Conservation (phyloP, 1,140 invertebrate species). For the Cydia amplana region DNA sequence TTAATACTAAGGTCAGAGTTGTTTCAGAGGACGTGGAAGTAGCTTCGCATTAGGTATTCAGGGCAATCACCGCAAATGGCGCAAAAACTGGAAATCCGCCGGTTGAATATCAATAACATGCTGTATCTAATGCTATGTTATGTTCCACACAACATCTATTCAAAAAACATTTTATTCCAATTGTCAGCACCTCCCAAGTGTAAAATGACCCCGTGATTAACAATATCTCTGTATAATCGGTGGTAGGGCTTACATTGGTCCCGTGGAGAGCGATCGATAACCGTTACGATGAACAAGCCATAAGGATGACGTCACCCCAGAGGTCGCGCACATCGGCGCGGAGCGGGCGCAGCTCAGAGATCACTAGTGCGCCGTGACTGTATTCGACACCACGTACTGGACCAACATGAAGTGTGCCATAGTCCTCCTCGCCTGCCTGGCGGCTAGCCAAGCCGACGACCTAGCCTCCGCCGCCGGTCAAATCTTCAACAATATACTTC, state of each 20-base stretch:
- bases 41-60: conserved; percentile 53
- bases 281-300: conserved; percentile 6
- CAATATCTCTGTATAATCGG: background rate
- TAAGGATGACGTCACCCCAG: conserved; percentile 66
- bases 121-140: conserved; percentile 48
- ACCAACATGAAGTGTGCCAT: conserved; percentile 60
- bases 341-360: conserved; percentile 48
- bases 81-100: conserved; percentile 66
- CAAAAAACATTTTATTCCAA: conserved; percentile 28
- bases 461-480: conserved; percentile 68
- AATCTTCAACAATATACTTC: conserved; percentile 71
- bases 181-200: background rate
- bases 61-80: conserved; percentile 45
- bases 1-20: conserved; percentile 48
- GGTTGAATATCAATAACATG: conserved; percentile 64
- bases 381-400: conserved; percentile 55
- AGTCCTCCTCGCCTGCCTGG: conserved; percentile 51
- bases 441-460: conserved; percentile 58
- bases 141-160: conserved; percentile 40
- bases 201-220: background rate
- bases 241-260: background rate
- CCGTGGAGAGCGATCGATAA: background rate
- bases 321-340: conserved; percentile 66
- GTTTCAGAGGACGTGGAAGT: conserved; percentile 48
- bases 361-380: conserved; percentile 70